Percentiles rank a stretch among this genome's conserved stretches.
These are phyloP conservation scores for Sarcophaga carnaria DNA, from an alignment of 2,888 invertebrate genomes.

Conservation along the genomic window DNA sequence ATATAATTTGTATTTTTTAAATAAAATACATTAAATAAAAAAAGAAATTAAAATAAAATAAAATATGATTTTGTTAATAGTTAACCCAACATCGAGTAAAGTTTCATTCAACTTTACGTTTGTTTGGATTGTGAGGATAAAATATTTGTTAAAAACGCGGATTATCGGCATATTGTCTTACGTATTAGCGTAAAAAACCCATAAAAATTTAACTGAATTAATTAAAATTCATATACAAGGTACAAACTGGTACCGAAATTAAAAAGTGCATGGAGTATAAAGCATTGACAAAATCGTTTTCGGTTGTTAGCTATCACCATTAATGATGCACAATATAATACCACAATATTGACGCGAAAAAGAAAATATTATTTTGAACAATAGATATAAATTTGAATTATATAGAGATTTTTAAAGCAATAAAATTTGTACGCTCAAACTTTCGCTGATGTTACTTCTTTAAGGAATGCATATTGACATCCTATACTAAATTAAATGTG, in stretches of 20 bases:
- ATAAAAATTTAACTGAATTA: conserved; percentile 11
- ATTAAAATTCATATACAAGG: conserved; percentile 36
- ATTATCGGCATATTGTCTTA: conserved; percentile 17
- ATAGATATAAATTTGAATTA: too few species aligned
- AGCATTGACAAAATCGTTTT: too few species aligned
- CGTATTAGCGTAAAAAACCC: conserved; percentile 28
- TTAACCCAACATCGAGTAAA: not conserved
- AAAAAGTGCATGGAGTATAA: not conserved
- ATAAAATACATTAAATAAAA: not conserved
- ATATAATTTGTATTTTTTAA: too few species aligned
- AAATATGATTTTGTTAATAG: not conserved
- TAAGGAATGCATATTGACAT: too few species aligned
- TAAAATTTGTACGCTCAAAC: too few species aligned
- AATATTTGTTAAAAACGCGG: conserved; percentile 8
- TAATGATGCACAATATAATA: too few species aligned
- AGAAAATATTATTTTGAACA: too few species aligned
- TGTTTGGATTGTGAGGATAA: not conserved
- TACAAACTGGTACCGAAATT: conserved; percentile 60
- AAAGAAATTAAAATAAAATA: not conserved
- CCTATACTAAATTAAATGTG: too few species aligned
- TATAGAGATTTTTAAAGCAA: too few species aligned
- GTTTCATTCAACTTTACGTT: conserved; percentile 57
- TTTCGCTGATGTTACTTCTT: too few species aligned
- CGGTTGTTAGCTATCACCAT: too few species aligned
- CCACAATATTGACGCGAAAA: too few species aligned